Base-by-base conservation (phyloP, 2,888 invertebrate genomes). In the Trachelus troglodyta region DNA sequence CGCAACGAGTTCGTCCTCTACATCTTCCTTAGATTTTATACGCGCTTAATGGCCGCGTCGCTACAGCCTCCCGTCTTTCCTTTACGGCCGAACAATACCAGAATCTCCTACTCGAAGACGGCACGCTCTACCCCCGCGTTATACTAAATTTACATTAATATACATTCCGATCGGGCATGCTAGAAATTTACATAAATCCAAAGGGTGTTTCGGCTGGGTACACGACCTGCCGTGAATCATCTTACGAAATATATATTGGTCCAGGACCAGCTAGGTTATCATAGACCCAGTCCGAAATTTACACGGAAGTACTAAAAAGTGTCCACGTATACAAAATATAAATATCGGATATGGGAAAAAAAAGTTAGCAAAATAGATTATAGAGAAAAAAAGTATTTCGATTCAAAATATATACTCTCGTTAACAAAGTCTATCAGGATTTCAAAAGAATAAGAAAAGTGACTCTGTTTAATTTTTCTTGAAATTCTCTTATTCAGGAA, bases 181-280 rank as follows among this genome's bases (percentile, higher is more conserved):
- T 56, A 23, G 71, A 34, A 33, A 71, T 71, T 71, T 71, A 9
- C 71, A 71, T 71, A 71, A 71, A 30, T 71, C 71, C 34, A 31
- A 12, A 23, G 34, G 71, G 71, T n/a, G 71, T n/a, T n/a, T 31
- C 2, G 71, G 71, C 40, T 15, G 40, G 56, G 56, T 23, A 23
- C 0, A 23, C 56, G 23, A 56, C 56, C 23, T 56, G 23, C 56
- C 56, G 56, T 56, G 23, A 56, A 56, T 56, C 23, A 15, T 56
- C 56, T 23, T 23, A 56, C 23, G 56, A 9, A 56, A 56, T 56
- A 2, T 56, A 23, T 23, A 56, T 56, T 9, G 56, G 23, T 56
- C 56, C 23, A 56, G 56, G 23, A 56, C 23, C 23, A 23, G 9
- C 23, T 56, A 23, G 56, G 23, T 9, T 56, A 56, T 56, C 56